Evolutionary conservation across 1,140 invertebrate genomes (phyloP).

Genomic region (Ooceraea biroi): DNA sequence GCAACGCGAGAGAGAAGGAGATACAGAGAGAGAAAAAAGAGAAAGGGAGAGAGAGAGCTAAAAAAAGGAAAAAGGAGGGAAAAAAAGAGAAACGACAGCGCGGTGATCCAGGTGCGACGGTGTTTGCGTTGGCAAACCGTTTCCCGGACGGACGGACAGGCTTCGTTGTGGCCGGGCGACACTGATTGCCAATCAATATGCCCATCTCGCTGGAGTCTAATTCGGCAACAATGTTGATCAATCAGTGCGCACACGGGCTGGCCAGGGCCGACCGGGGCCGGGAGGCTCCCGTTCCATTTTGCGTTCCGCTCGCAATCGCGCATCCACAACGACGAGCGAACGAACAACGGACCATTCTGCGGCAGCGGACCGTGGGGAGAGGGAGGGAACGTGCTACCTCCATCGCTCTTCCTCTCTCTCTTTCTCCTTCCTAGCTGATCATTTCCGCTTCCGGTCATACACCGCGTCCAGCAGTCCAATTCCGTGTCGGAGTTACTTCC

Average conservation of each 20-base stretch:
- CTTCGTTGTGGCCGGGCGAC: slow-evolving; percentile 81
- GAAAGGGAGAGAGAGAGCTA: background rate
- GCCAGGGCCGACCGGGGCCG: slow-evolving; percentile 48
- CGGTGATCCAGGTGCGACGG: slow-evolving; percentile 73
- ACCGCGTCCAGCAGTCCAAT: slow-evolving; percentile 62
- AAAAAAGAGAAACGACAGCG: slow-evolving; percentile 72
- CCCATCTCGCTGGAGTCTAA: slow-evolving; percentile 85
- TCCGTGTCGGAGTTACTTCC: slow-evolving; percentile 59
- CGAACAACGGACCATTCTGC: slow-evolving; percentile 63
- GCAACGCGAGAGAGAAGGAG: too few species aligned
- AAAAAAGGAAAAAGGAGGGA: slow-evolving; percentile 13
- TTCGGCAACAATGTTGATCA: slow-evolving; percentile 86
- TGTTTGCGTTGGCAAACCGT: slow-evolving; percentile 81
- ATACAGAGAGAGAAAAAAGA: too few species aligned
- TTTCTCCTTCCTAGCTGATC: slow-evolving; percentile 53
- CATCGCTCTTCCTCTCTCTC: background rate
- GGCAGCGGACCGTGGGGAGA: slow-evolving; percentile 28
- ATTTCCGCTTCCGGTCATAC: slow-evolving; percentile 73
- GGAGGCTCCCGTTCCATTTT: slow-evolving; percentile 73
- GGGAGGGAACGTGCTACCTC: slow-evolving; percentile 30
- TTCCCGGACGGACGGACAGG: slow-evolving; percentile 76
- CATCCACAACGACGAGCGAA: slow-evolving; percentile 75
- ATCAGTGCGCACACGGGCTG: slow-evolving; percentile 80
- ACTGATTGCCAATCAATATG: slow-evolving; percentile 87
- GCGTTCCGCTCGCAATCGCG: slow-evolving; percentile 75